Evolutionary conservation across 2,797 vertebrate species (phyloP).

Genomic region (Sebastes cheni): DNA sequence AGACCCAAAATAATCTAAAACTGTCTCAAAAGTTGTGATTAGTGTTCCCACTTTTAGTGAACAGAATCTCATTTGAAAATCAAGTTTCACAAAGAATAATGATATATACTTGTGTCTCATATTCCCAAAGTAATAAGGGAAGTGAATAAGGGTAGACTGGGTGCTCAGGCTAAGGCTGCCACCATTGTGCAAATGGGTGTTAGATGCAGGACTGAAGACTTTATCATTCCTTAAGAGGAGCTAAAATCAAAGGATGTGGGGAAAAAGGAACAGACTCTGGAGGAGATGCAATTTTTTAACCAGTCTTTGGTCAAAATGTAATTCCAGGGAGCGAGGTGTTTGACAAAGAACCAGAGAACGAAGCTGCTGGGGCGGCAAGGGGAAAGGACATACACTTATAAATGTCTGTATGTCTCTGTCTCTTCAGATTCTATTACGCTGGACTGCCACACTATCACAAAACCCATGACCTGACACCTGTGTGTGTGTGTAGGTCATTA

Average conservation of each 20-base stretch:
- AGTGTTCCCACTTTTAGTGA: neutral
- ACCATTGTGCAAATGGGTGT: constrained; percentile 27
- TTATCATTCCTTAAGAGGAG: constrained; percentile 17
- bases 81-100: neutral
- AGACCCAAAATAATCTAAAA: neutral
- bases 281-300: constrained; percentile 10
- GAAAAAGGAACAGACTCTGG: constrained; percentile 1
- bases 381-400: constrained; percentile 44
- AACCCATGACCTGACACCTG: constrained; percentile 46
- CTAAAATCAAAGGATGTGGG: constrained; percentile 36
- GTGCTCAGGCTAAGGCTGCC: neutral
- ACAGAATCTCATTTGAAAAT: neutral
- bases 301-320: constrained; percentile 47
- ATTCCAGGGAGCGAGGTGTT: constrained; percentile 46
- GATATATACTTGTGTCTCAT: neutral
- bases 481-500: constrained; percentile 50
- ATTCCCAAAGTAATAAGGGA: constrained; percentile 11
- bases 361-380: constrained; percentile 28
- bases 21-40: neutral
- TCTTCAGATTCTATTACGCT: constrained; percentile 63
- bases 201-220: constrained; percentile 26
- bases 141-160: neutral
- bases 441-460: constrained; percentile 49
- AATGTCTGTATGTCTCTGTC: constrained; percentile 52
- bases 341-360: constrained; percentile 48